phyloP scores from a whole-genome alignment of 2,888 invertebrate species.

The Laspeyria flexula region DNA sequence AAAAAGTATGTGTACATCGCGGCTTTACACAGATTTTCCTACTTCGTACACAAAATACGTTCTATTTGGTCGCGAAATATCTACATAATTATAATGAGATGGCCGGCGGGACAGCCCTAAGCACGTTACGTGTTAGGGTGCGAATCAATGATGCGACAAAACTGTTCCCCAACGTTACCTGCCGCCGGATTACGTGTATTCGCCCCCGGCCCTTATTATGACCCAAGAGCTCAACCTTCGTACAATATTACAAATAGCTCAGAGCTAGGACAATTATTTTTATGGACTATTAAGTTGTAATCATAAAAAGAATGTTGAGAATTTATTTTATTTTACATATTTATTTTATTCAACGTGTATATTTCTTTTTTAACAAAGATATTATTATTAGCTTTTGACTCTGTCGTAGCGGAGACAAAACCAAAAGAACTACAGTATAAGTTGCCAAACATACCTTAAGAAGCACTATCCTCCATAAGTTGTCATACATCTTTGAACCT shows the following conservation, averaged over 20 bases:
- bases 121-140: constrained; percentile 18
- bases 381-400: too few relatives aligned
- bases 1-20: not conserved
- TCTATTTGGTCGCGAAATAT: not conserved
- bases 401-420: too few relatives aligned
- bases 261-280: not conserved
- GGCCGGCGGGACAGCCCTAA: not conserved
- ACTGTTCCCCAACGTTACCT: constrained; percentile 41
- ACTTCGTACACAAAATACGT: too few relatives aligned
- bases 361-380: too few relatives aligned
- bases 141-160: constrained; percentile 52
- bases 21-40: too few relatives aligned
- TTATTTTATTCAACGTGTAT: too few relatives aligned
- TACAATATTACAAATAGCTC: not conserved
- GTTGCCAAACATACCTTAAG: too few relatives aligned
- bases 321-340: not conserved
- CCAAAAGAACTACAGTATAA: too few relatives aligned
- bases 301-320: not conserved
- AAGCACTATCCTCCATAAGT: too few relatives aligned
- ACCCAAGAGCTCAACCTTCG: not conserved
- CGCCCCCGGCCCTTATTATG: constrained; percentile 14
- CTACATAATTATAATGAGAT: not conserved
- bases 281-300: not conserved
- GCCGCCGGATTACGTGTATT: constrained; percentile 35
- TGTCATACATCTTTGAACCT: too few relatives aligned